Evolutionary conservation across 2,113 vertebrate genomes (phyloP).

Genomic region (Bagarius yarrelli): DNA sequence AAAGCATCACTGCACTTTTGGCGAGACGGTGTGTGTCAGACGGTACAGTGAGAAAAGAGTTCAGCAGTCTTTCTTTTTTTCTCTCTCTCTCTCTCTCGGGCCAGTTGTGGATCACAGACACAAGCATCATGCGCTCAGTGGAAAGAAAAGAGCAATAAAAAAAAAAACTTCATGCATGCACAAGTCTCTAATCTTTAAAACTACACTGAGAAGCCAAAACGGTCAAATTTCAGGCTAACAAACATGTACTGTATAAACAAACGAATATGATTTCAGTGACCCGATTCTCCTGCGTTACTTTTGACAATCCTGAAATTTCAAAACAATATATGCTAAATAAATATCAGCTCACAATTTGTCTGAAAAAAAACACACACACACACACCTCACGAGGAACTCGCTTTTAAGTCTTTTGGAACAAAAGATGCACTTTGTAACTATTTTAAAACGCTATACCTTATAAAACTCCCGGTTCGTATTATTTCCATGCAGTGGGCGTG

Average conservation of each 20-base stretch:
- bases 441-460: not conserved
- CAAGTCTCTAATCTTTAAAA: conserved; percentile 47
- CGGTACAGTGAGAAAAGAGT: conserved; percentile 16
- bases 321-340: conserved; percentile 38
- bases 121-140: conserved; percentile 41
- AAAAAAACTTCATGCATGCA: conserved; percentile 55
- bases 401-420: not conserved
- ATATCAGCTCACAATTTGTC: conserved; percentile 30
- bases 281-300: conserved; percentile 16
- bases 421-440: not conserved
- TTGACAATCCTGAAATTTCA: conserved; percentile 30
- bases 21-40: conserved; percentile 14
- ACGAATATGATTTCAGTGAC: conserved; percentile 23
- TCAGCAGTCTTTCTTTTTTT: conserved; percentile 18
- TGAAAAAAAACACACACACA: not conserved
- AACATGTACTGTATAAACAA: conserved; percentile 39
- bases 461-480: not conserved
- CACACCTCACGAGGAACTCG: not conserved
- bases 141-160: conserved; percentile 6
- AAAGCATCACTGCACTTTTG: conserved; percentile 28
- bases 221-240: conserved; percentile 35
- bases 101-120: conserved; percentile 27
- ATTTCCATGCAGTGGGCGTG: conserved; percentile 10
- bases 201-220: conserved; percentile 49
- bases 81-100: conserved; percentile 17